Conservation (phyloP, 2,113 vertebrate genomes). For the Jaculus jaculus region DNA sequence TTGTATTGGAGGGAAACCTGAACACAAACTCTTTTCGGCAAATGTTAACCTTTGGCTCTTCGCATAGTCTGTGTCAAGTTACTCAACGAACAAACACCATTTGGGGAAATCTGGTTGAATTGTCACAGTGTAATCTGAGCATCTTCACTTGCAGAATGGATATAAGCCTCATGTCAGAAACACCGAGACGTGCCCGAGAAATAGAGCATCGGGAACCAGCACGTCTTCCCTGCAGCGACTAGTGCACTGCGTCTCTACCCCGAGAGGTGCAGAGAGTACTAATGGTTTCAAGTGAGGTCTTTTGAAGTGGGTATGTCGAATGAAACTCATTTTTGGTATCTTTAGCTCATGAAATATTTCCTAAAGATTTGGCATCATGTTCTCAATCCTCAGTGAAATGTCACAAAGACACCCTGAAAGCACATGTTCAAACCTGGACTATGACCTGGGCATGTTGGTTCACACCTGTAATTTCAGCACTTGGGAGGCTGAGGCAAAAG, state of each 20-base stretch:
- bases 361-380: neutral
- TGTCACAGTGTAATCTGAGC: neutral
- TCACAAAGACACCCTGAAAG: neutral
- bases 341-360: constrained; percentile 41
- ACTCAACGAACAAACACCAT: constrained; percentile 27
- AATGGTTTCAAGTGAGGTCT: constrained; percentile 57
- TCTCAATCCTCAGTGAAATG: neutral
- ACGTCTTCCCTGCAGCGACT: constrained; percentile 22
- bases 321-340: constrained; percentile 48
- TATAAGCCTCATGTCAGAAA: constrained; percentile 5
- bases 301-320: constrained; percentile 44
- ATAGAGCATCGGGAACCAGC: constrained; percentile 23
- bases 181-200: constrained; percentile 19
- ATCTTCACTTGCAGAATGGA: neutral
- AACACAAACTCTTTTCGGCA: constrained; percentile 7
- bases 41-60: neutral
- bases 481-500: neutral
- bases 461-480: neutral
- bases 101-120: neutral
- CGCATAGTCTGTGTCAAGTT: constrained; percentile 25
- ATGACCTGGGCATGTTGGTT: neutral
- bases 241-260: constrained; percentile 52
- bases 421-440: neutral
- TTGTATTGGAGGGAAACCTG: neutral
- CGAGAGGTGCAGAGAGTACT: constrained; percentile 24